phyloP scores from a whole-genome alignment of 2,113 vertebrate genomes.

The Neofelis nebulosa region DNA sequence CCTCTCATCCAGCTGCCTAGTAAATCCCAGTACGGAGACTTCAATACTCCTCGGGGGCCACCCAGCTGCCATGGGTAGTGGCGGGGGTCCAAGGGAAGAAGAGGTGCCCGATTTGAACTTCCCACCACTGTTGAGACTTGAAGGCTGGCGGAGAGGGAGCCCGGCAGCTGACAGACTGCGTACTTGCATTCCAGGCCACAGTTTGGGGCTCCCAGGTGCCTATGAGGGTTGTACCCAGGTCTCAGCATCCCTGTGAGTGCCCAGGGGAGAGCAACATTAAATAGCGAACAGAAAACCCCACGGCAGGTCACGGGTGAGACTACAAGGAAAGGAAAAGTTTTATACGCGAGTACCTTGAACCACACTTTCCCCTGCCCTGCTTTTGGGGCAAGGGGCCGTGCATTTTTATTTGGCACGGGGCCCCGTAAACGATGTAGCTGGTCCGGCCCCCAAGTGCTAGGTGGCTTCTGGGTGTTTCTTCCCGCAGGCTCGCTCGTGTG shows the following conservation, averaged over 20 bases:
- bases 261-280: neutral
- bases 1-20: neutral
- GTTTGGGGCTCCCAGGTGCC: neutral
- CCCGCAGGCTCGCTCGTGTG: too few relatives aligned
- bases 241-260: fast-evolving
- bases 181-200: neutral
- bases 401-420: neutral
- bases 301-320: fast-evolving
- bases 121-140: too few relatives aligned
- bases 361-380: fast-evolving
- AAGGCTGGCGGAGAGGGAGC: too few relatives aligned
- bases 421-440: neutral
- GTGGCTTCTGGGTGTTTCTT: neutral
- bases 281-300: neutral
- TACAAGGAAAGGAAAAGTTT: neutral
- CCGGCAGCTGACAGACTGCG: neutral
- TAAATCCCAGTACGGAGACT: neutral
- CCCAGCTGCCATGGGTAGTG: neutral
- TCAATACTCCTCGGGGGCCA: too few relatives aligned
- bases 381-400: neutral
- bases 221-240: neutral
- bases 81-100: neutral
- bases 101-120: neutral
- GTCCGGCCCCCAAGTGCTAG: fast-evolving
- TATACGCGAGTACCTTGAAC: fast-evolving